Base-by-base conservation (phyloP, 2,797 vertebrate species). In the Fistularia tabacaria region DNA sequence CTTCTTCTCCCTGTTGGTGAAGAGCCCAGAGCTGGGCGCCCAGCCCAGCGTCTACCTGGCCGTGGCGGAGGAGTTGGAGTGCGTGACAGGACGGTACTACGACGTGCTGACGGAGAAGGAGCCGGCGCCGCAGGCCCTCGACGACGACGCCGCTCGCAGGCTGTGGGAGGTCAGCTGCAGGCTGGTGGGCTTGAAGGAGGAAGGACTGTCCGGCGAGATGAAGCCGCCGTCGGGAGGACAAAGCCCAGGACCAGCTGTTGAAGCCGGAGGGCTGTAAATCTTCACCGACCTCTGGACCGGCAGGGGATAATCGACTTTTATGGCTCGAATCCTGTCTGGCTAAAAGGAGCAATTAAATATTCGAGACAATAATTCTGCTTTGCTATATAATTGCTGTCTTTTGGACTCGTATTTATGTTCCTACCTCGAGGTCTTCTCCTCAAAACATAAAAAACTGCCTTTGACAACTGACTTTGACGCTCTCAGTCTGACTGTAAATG, bases 131-230 rank as follows among this genome's bases (percentile, higher is more conserved):
- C 89, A 89, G 76, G 92, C 93, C 0, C 81, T 93, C 69, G 90
- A 94, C 14, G 87, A 89, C 5, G 89, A 90, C 50, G 71, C 62
- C 0, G 90, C 92, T 54, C 49, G 2, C 51, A 87, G 71, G 77
- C 86, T 95, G 59, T 94, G 94, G 94, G 87, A 91, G 66, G 83
- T 84, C 70, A 95, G 94, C 73, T 83, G 86, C 56, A 85, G 62
- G 41, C 80, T 94, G 62, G 90, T 94, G 74, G 91, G 90, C 63
- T 82, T 94, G 80, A 70, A 87, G 38, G 70, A 72, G 7, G 43
- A 54, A n/a, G 62, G 62, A 66, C 69, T 52, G 57, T 15, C 50
- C 1, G 12, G n/a, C 52, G n/a, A 36, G 12, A 25, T 25, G 25
- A 25, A 25, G 5, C 25, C 25, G 25, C 57, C 71, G 49, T 72